Conservation (phyloP, 2,888 invertebrate genomes). For the Smittia sp. region DNA sequence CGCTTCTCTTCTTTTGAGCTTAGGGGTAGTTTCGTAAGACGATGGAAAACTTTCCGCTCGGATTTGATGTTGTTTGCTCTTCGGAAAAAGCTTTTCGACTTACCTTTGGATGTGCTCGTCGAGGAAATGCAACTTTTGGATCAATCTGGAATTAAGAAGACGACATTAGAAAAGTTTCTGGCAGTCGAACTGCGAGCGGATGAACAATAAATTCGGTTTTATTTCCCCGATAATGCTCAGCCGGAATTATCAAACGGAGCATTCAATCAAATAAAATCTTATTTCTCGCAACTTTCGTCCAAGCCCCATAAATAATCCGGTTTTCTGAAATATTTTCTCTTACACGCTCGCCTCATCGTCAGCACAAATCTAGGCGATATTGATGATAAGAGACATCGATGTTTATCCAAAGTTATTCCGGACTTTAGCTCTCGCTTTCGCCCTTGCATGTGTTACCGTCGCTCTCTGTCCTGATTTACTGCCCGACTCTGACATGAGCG, state of each 20-base stretch:
- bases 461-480: slow-evolving; percentile 22
- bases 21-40: neutral
- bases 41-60: neutral
- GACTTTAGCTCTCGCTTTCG: neutral
- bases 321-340: slow-evolving; percentile 26
- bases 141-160: slow-evolving; percentile 82
- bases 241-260: slow-evolving; percentile 33
- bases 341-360: neutral
- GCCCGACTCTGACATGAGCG: slow-evolving; percentile 15
- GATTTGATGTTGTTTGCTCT: slow-evolving; percentile 18
- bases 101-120: slow-evolving; percentile 98
- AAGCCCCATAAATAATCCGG: slow-evolving; percentile 38
- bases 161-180: slow-evolving; percentile 7
- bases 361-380: neutral
- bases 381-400: slow-evolving; percentile 17
- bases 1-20: neutral
- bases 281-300: neutral
- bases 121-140: slow-evolving; percentile 99
- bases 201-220: slow-evolving; percentile 28
- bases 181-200: slow-evolving; percentile 42
- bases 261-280: slow-evolving; percentile 36
- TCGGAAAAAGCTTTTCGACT: slow-evolving; percentile 51
- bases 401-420: slow-evolving; percentile 3
- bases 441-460: slow-evolving; percentile 35
- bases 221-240: neutral